phyloP scores from a whole-genome alignment of 2,888 invertebrate species.

The Rhodophaea formosa region DNA sequence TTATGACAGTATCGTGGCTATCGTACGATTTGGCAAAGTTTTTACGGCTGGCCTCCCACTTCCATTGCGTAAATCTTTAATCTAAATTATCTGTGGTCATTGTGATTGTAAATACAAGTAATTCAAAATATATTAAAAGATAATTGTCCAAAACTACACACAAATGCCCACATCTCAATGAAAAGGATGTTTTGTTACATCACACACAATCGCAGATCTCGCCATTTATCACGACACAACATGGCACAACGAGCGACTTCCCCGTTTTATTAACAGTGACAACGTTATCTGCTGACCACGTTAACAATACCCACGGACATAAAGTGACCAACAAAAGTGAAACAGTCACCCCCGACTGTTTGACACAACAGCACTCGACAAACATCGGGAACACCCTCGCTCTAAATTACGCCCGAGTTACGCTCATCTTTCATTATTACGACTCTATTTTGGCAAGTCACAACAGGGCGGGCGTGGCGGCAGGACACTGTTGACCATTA shows the following conservation, averaged over 20 bases:
- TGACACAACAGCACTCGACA: slow-evolving; percentile 56
- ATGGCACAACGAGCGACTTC: slow-evolving; percentile 42
- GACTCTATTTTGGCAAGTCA: slow-evolving; percentile 79
- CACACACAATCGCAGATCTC: slow-evolving; percentile 15
- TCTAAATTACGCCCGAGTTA: slow-evolving; percentile 73
- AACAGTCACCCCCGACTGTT: slow-evolving; percentile 62
- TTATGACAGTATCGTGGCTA: too few species aligned
- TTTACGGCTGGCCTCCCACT: too few species aligned
- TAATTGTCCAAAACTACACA: slow-evolving; percentile 2
- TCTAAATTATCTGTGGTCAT: too few species aligned
- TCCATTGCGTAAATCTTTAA: too few species aligned
- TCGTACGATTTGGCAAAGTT: too few species aligned
- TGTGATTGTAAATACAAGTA: slow-evolving; percentile 11
- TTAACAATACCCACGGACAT: slow-evolving; percentile 54
- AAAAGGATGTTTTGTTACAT: slow-evolving; percentile 17
- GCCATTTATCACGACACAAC: slow-evolving; percentile 43
- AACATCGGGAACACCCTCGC: slow-evolving; percentile 59
- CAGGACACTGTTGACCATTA: slow-evolving; percentile 65
- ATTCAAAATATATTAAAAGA: neutral
- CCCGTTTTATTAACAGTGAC: slow-evolving; percentile 50
- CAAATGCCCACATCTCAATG: slow-evolving; percentile 18
- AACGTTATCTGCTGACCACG: slow-evolving; percentile 52
- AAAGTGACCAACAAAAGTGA: slow-evolving; percentile 73
- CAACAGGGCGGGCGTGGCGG: slow-evolving; percentile 64
- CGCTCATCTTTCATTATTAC: slow-evolving; percentile 76